A percentile compares a stretch with the other conserved stretches of the same genome.
Evolutionary conservation across 2,888 invertebrate genomes (phyloP).

Genomic region (Nomada ruficornis): DNA sequence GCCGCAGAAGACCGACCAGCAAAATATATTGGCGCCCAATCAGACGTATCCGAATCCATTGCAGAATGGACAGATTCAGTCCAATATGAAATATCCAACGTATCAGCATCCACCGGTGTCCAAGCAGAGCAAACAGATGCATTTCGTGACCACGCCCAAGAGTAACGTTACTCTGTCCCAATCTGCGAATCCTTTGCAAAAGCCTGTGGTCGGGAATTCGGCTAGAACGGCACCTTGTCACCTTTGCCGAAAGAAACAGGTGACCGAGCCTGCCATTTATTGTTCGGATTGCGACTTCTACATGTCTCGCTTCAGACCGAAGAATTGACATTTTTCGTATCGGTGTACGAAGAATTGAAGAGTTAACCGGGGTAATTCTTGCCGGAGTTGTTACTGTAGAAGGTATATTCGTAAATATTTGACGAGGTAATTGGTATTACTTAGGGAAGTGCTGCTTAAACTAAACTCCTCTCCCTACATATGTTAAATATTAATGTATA

Average conservation of each 20-base stretch:
- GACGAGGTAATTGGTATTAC: neutral
- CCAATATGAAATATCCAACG: conserved; percentile 85
- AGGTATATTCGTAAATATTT: neutral
- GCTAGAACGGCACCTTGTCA: conserved; percentile 90
- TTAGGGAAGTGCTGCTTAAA: neutral
- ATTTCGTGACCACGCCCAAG: conserved; percentile 90
- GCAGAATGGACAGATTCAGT: conserved; percentile 80
- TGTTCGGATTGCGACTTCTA: conserved; percentile 97
- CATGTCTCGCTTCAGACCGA: conserved; percentile 93
- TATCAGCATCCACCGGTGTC: conserved; percentile 88
- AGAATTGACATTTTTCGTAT: conserved; percentile 82
- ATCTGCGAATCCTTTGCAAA: conserved; percentile 85
- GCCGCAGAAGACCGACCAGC: conserved; percentile 83
- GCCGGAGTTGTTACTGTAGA: neutral
- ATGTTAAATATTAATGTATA: neutral
- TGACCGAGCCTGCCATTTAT: conserved; percentile 91
- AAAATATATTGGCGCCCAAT: conserved; percentile 77
- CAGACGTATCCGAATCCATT: conserved; percentile 80
- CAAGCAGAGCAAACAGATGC: conserved; percentile 87
- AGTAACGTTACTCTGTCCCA: conserved; percentile 87
- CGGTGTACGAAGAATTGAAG: neutral
- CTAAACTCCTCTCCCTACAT: neutral
- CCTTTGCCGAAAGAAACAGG: conserved; percentile 94
- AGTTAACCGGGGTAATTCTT: neutral
- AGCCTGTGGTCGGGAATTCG: conserved; percentile 32